Conservation (phyloP, 2,888 invertebrate species). For the Acronicta psi region DNA sequence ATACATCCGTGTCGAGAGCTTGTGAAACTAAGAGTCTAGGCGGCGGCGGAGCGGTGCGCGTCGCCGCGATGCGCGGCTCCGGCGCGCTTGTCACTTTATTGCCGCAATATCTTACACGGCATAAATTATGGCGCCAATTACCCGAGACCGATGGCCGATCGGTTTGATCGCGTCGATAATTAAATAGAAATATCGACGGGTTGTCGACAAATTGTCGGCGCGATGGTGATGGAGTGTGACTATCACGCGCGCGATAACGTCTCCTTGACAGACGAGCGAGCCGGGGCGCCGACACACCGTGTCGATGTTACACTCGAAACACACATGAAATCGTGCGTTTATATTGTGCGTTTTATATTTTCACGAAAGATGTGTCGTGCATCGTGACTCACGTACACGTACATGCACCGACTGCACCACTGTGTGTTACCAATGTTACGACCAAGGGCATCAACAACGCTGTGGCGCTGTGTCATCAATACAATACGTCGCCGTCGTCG, state of each 20-base stretch:
- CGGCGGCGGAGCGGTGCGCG: neutral
- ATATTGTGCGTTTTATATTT: no score
- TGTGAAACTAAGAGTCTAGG: neutral
- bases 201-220: slow-evolving; percentile 59
- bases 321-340: no score
- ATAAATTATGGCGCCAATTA: slow-evolving; percentile 52
- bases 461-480: neutral
- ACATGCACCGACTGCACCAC: no score
- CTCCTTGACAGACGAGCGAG: slow-evolving; percentile 8
- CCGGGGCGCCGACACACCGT: no score
- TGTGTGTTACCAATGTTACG: no score
- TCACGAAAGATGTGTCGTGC: no score
- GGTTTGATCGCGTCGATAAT: slow-evolving; percentile 55
- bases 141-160: slow-evolving; percentile 32
- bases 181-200: slow-evolving; percentile 61
- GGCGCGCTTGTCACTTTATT: slow-evolving; percentile 46
- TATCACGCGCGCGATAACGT: slow-evolving; percentile 32
- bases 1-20: no score
- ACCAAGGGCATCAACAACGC: neutral
- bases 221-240: slow-evolving; percentile 51
- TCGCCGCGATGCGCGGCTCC: slow-evolving; percentile 1
- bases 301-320: no score
- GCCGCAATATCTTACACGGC: slow-evolving; percentile 44
- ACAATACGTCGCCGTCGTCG: neutral
- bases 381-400: no score